Base-by-base conservation (phyloP, 2,888 invertebrate genomes). In the Apomyelois bistriatella region DNA sequence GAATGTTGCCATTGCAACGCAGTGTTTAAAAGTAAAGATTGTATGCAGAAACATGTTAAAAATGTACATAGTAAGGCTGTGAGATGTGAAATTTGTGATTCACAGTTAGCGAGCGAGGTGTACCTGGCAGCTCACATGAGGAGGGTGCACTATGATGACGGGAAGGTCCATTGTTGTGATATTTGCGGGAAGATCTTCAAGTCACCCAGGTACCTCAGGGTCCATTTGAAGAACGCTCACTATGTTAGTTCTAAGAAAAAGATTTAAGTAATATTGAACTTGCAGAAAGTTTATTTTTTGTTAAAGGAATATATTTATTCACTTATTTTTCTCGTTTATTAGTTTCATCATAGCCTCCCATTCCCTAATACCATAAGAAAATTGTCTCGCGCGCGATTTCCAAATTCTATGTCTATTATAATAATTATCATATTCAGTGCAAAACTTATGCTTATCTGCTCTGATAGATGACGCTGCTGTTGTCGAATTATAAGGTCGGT, bases 81-180 rank as follows among this genome's bases (percentile, higher is more conserved):
- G 9, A 9, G 9, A 3, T 46, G 46, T 46, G 35, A 16, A n/a
- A 53, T 72, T 9, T 77, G 77, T 37, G 56, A 66, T 3, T 70
- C 72, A 0, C 54, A 51, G 15, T 53, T 77, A 5, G 72, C 67
- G 49, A 66, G 68, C 30, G 59, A 61, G 22, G 15, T 63, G 0
- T 74, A 76, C 50, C 53, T 76, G 3, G 6, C 47, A 0, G 28
- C 62, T 0, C 77, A 77, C 52, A 64, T 72, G 50, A 52, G 28
- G 0, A 55, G 76, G 35, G 68, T 74, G 1, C 77, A 76, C 49
- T 67, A 65, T 36, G 51, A 63, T 30, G 73, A 72, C 51, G 75
- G 72, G 0, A 65, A 66, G 5, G 36, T 54, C 10, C 63, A 75
- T 49, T 48, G n/a, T 4, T 76, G 77, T 59, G 55, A 61, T 9